Evolutionary conservation across 2,797 vertebrate species (phyloP), one percentile per base, ranked within the genome.

Genomic region (Acanthurus leucopareius): DNA sequence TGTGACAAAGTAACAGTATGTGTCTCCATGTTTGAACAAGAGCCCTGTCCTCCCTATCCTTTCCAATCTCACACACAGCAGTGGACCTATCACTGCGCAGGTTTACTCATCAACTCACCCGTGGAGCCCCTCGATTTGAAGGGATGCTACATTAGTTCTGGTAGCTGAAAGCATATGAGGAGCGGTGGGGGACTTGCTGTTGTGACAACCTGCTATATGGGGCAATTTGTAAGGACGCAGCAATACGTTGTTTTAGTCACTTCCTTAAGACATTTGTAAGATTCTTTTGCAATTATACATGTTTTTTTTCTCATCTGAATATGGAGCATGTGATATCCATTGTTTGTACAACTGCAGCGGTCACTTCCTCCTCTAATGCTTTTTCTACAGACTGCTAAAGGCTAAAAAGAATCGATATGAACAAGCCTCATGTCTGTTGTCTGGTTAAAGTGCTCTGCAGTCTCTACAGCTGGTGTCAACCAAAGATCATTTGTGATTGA

Each of bases 51-150:
- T 90, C 82, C 70, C 86, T 73, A 86, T 92, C 81, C 82, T 89
- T 90, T 92, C 82, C 88, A 93, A 95, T 94, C 94, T 92, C 79
- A 11, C 69, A 85, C 93, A 84, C 93, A 94, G 93, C 92, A 69
- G 93, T 92, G 86, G 83, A 83, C 80, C 88, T 56, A 65, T 87
- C 82, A 66, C 76, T 1, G 65, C 52, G n/a, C 84, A 80, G 86
- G 90, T 89, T 92, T 90, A 91, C 91, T 92, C 92, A 92, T 93
- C 90, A 89, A 80, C 81, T 90, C 89, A 89, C 91, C 88, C 80
- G 85, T 60, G 78, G 90, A 81, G 92, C 61, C 76, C 75, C 86
- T 82, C 83, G 49, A 76, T 92, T 83, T 75, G 67, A 84, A 78
- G 77, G 69, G 86, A 90, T 84, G 87, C 87, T 84, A 86, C 88